Percentiles rank a stretch among this genome's conserved stretches.
These are phyloP conservation scores for Phylloscopus whistleri DNA, from an alignment of 2,113 vertebrate species.

Conservation along the genomic window DNA sequence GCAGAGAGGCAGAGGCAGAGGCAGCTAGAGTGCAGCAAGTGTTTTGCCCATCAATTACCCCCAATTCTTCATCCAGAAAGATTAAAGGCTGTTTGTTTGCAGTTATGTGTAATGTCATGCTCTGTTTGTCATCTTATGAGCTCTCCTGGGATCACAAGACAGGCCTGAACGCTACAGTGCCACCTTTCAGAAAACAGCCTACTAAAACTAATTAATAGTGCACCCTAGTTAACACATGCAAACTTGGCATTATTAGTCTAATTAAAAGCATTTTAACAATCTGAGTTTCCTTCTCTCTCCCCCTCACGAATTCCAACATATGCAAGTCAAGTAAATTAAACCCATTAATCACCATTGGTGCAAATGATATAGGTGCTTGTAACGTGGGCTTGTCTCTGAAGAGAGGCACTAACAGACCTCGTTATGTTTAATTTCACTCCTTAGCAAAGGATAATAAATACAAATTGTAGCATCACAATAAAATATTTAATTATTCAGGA, in stretches of 20 bases:
- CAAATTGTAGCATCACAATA: slow-evolving; percentile 73
- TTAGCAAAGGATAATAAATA: slow-evolving; percentile 76
- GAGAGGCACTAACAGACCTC: slow-evolving; percentile 67
- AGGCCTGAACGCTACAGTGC: slow-evolving; percentile 26
- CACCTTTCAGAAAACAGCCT: slow-evolving; percentile 66
- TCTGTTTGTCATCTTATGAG: slow-evolving; percentile 67
- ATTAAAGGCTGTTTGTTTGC: slow-evolving; percentile 57
- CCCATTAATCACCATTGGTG: slow-evolving; percentile 75
- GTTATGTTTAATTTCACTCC: slow-evolving; percentile 75
- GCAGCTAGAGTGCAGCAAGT: neutral
- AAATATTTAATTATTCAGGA: slow-evolving; percentile 79
- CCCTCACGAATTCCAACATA: slow-evolving; percentile 36
- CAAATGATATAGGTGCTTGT: slow-evolving; percentile 64
- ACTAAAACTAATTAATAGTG: slow-evolving; percentile 72
- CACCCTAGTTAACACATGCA: slow-evolving; percentile 70
- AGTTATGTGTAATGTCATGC: slow-evolving; percentile 50
- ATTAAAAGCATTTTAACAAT: slow-evolving; percentile 75
- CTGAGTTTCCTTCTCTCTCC: slow-evolving; percentile 16
- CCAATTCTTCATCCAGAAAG: slow-evolving; percentile 31
- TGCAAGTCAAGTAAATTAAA: slow-evolving; percentile 76
- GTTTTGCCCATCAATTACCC: slow-evolving; percentile 20
- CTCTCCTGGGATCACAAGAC: slow-evolving; percentile 48
- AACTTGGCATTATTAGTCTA: slow-evolving; percentile 77
- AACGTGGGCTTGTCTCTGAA: slow-evolving; percentile 24
- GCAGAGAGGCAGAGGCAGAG: neutral